Evolutionary conservation across 2,888 invertebrate species (phyloP), one percentile per base, ranked within the genome.

Genomic region (Pseudococcus viburni): DNA sequence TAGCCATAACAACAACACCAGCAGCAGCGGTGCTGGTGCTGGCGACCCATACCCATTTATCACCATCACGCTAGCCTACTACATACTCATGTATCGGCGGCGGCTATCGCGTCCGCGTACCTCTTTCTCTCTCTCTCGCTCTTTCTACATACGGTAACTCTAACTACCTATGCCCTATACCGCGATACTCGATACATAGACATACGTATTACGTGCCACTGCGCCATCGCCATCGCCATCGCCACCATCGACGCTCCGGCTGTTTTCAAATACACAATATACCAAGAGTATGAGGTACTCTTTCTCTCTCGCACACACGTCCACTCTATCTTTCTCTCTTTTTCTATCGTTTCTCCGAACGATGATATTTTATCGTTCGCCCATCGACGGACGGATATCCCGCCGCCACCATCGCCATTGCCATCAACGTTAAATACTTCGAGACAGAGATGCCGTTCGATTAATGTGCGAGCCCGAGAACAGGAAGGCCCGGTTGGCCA

Each of bases 31-130:
- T 4, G 15, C 0, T n/a, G n/a, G 59, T n/a, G 59, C 59, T 59
- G n/a, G 59, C 59, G 59, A 59, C 59, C 59, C 59, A 59, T 59
- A n/a, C 59, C 59, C 59, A 59, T 59, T 59, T 59, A 59, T 59
- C 59, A 59, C 64, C 64, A 64, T 22, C 64, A 22, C 19, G 64
- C 22, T 64, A 64, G 55, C 55, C 55, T 55, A 55, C 55, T 55
- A 55, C 55, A n/a, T 55, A 15, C 17, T 55, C 4, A 55, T 42
- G 9, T 42, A 42, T 42, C 42, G 42, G 42, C 42, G 42, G 42
- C 42, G 42, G 42, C 42, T 42, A 42, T n/a, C 55, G n/a, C 55
- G 55, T 55, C n/a, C 55, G n/a, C 55, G 55, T 55, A 55, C 48
- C 11, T 12, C 4, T 51, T 12, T 12, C 15, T 51, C 48, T 51